Base-by-base conservation (phyloP, 2,113 vertebrate species). In the Nannobrachium achirus region DNA sequence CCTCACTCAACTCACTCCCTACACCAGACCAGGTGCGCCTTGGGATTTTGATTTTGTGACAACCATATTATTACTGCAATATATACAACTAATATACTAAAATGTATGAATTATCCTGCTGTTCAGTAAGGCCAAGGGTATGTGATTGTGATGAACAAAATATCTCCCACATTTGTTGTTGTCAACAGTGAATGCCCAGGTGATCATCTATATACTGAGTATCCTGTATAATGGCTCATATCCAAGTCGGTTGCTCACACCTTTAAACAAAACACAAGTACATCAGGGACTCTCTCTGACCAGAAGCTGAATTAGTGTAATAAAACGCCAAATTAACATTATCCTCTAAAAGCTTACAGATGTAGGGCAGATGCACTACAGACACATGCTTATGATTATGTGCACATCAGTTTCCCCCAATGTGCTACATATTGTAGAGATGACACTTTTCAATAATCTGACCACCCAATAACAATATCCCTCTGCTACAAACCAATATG, bases 381-480 rank as follows among this genome's bases (percentile, higher is more conserved):
- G 19, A 70, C 45, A 66, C 56, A 53, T 46, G 20, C 67, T 73
- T 76, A 51, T 52, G 1, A 66, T 88, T 77, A 67, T 53, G 3
- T 25, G 45, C 71, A 19, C 18, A 66, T 46, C 1, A 8, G 14
- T 69, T 70, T 59, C 33, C 15, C 50, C 39, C 18, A 60, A 13
- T 50, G 4, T 33, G 25, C 50, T 50, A 39, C 33, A 69, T 16
- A 69, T 69, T n/a, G 52, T 56, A 51, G 18, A 63, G 10, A 63
- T 70, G 25, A 10, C 49, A 75, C 11, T 45, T 56, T 48, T 9
- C 0, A 56, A 53, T 33, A 53, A 11, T 33, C 15, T 13, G 44
- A 48, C n/a, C 5, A 9, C 46, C 19, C 14, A 56, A 16, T 41
- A 42, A 11, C 57, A 42, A 19, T 19, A 16, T n/a, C 15, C 9